These are phyloP conservation scores for Zalophus californianus DNA, from an alignment of 2,797 vertebrate genomes.

Conservation along the genomic window DNA sequence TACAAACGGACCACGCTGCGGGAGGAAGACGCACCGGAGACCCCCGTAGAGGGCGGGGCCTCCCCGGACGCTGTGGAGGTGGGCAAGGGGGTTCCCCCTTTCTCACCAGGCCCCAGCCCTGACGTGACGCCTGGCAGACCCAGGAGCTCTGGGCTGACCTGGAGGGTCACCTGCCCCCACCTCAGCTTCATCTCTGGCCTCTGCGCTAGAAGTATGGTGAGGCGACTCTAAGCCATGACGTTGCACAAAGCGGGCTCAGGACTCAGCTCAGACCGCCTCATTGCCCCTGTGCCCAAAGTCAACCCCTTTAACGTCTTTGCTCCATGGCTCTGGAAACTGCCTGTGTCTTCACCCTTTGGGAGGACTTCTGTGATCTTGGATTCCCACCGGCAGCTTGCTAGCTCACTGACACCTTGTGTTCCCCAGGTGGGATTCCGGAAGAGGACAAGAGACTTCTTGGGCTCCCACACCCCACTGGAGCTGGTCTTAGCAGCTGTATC, in stretches of 20 bases:
- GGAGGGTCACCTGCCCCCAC: slow-evolving; percentile 49
- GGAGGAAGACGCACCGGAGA: slow-evolving; percentile 93
- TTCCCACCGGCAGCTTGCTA: background rate
- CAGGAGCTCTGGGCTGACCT: slow-evolving; percentile 9
- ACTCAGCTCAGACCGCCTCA: background rate
- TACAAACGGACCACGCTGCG: slow-evolving; percentile 96
- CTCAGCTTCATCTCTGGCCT: slow-evolving; percentile 49
- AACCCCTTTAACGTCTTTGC: background rate
- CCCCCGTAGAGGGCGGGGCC: slow-evolving; percentile 88
- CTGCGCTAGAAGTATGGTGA: slow-evolving; percentile 51
- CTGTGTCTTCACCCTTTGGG: background rate
- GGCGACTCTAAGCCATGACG: slow-evolving; percentile 64
- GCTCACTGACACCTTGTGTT: slow-evolving; percentile 38
- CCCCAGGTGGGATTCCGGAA: slow-evolving; percentile 95
- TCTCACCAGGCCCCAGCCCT: background rate
- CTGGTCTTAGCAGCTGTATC: slow-evolving; percentile 90
- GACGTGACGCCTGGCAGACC: background rate
- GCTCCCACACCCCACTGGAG: slow-evolving; percentile 93
- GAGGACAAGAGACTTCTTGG: slow-evolving; percentile 88
- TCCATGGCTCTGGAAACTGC: slow-evolving; percentile 1
- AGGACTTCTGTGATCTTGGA: background rate
- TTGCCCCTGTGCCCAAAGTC: background rate
- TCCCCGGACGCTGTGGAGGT: slow-evolving; percentile 95
- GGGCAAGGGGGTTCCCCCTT: slow-evolving; percentile 35
- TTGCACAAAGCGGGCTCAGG: slow-evolving; percentile 68